Percentiles rank a stretch among this genome's conserved stretches.
These are phyloP conservation scores for Xerus inauris DNA, from an alignment of 2,113 vertebrate species.

Conservation along the genomic window DNA sequence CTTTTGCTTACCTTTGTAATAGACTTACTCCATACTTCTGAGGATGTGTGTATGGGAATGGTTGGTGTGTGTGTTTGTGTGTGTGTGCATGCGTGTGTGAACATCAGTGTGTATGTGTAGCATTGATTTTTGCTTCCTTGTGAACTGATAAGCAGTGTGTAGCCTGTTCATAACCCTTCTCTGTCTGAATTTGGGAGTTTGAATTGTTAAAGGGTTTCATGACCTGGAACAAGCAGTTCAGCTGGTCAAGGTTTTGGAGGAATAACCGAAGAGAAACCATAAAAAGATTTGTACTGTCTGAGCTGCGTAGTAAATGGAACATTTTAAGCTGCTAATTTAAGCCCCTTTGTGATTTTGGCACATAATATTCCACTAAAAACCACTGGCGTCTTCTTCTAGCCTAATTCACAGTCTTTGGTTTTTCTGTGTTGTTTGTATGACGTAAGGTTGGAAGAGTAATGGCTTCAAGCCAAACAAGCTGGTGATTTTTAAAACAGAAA, in stretches of 20 bases:
- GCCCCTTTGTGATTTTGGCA: slow-evolving; percentile 23
- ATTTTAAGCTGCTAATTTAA: slow-evolving; percentile 55
- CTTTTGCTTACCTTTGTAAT: not conserved
- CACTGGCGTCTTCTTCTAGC: not conserved
- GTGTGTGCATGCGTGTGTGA: too few relatives aligned
- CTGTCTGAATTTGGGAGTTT: slow-evolving; percentile 13
- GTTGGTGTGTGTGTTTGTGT: not conserved
- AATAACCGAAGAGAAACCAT: slow-evolving; percentile 11
- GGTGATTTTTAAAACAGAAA: slow-evolving; percentile 56
- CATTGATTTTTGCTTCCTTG: not conserved
- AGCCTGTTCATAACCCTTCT: not conserved
- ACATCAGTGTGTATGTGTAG: not conserved
- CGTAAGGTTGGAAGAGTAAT: slow-evolving; percentile 8
- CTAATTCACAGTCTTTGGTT: slow-evolving; percentile 20
- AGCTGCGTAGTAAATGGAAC: slow-evolving; percentile 25
- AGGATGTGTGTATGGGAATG: not conserved
- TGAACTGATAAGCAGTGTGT: not conserved
- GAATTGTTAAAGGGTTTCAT: slow-evolving; percentile 59
- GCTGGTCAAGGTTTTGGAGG: slow-evolving; percentile 52
- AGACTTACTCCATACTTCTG: not conserved
- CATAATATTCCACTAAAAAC: slow-evolving; percentile 41
- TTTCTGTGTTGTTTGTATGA: slow-evolving; percentile 52
- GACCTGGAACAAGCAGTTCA: slow-evolving; percentile 69
- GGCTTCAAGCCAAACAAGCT: slow-evolving; percentile 45
- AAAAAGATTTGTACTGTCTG: not conserved